Base-by-base conservation (phyloP, 2,888 invertebrate species). In the Athalia circularis region DNA sequence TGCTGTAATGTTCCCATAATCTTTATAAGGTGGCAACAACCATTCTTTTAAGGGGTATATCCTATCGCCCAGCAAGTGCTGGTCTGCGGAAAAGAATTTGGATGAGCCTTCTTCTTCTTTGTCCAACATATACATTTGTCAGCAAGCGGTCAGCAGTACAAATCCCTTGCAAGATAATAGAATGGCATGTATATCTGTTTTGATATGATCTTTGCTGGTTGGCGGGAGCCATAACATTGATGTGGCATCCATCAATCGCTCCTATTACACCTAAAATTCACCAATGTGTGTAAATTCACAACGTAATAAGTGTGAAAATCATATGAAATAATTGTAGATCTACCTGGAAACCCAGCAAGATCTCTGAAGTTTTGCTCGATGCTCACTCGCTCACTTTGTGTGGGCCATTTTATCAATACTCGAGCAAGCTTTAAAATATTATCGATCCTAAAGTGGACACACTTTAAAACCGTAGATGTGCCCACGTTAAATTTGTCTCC, bases 181-280 rank as follows among this genome's bases (percentile, higher is more conserved):
- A 74, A 15, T 78, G 74, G 9, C 15, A 3, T 9, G 67, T 54
- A 57, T 78, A 65, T 54, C 72, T 65, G 48, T 78, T 65, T 52
- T 48, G 59, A 74, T 78, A 80, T 29, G 15, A 62, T 1, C 78
- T 65, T n/a, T 80, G 77, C 43, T 80, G 79, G 5, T 61, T 29
- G 5, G 54, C 29, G 15, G 78, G 75, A 11, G 74, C 65, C 62
- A 65, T 70, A 29, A 78, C 59, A 29, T 68, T 68, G 4, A 79
- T 47, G 15, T 79, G 70, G 15, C 77, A 78, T 5, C 67, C 79
- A 76, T 79, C 80, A 15, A 65, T 78, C 3, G 75, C 76, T 57
- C 80, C 78, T 13, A 80, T 77, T 7, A 78, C 72, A 45, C 59
- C 78, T 78, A 52, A 62, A 72, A 74, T 72, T 29, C 29, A 29